Percentiles rank a stretch among this genome's conserved stretches.
Conservation (phyloP, 2,888 invertebrate species). For the Conops quadrifasciatus region DNA sequence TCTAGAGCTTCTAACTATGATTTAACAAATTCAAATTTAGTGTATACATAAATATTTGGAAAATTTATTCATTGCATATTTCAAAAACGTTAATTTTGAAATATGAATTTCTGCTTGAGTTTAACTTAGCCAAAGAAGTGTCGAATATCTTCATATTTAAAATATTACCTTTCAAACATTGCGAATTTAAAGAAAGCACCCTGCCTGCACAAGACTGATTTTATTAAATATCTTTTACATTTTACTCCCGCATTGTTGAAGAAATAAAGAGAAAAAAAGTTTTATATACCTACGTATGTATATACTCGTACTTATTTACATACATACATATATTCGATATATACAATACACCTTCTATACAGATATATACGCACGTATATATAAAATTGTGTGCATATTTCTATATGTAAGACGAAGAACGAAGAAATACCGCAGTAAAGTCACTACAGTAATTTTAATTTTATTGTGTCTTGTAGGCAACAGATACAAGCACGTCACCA, state of each 20-base stretch:
- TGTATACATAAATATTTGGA: no score
- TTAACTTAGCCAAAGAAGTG: no score
- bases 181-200: slow-evolving; percentile 1
- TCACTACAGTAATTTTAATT: slow-evolving; percentile 31
- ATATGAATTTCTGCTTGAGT: no score
- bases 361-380: neutral
- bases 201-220: slow-evolving; percentile 32
- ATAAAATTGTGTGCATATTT: neutral
- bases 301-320: slow-evolving; percentile 3
- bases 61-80: no score
- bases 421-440: slow-evolving; percentile 32
- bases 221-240: slow-evolving; percentile 40
- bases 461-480: slow-evolving; percentile 25
- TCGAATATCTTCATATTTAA: no score
- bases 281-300: neutral
- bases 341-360: no score
- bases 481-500: slow-evolving; percentile 27
- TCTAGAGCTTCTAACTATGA: no score
- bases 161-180: no score
- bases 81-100: no score
- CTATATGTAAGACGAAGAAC: slow-evolving; percentile 12
- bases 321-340: neutral
- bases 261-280: slow-evolving; percentile 13
- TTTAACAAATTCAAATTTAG: no score
- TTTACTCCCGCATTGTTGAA: slow-evolving; percentile 33